phyloP scores from a whole-genome alignment of 2,888 invertebrate genomes.

The Petrophora chlorosata region DNA sequence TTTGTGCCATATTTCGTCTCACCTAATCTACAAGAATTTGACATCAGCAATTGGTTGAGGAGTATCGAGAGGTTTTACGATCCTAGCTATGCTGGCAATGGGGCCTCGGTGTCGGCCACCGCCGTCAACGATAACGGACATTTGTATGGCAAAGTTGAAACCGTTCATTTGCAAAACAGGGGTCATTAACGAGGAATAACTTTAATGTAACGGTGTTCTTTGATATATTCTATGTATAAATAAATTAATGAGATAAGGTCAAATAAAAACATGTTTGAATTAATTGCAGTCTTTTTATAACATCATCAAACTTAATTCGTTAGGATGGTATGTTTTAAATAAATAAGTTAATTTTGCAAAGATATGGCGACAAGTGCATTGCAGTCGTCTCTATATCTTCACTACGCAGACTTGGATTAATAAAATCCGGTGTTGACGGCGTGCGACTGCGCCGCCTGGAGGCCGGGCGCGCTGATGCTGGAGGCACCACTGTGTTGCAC shows the following conservation, averaged over 20 bases:
- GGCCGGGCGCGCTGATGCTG: constrained; percentile 60
- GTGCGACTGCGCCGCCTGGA: constrained; percentile 64
- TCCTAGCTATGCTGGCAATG: constrained; percentile 45
- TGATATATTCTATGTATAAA: background rate
- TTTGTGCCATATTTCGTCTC: constrained; percentile 53
- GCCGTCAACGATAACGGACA: constrained; percentile 63
- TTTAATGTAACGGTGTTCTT: background rate
- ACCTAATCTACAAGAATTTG: constrained; percentile 50
- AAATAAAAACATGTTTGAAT: constrained; percentile 23
- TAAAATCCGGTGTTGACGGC: constrained; percentile 64
- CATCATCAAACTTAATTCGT: constrained; percentile 19
- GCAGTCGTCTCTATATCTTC: constrained; percentile 64
- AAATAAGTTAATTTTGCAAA: constrained; percentile 38
- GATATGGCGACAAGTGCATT: constrained; percentile 63
- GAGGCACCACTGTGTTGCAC: constrained; percentile 63
- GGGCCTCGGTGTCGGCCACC: constrained; percentile 46
- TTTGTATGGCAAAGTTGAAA: constrained; percentile 57
- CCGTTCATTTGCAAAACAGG: constrained; percentile 50
- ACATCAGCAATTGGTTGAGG: constrained; percentile 54
- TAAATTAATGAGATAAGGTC: background rate
- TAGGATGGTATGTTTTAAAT: constrained; percentile 6
- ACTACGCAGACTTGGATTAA: constrained; percentile 42
- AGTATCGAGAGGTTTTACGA: constrained; percentile 54
- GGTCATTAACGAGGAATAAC: constrained; percentile 8
- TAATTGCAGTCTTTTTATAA: constrained; percentile 52